Conservation (phyloP, 2,113 vertebrate species). For the Chinchilla lanigera region DNA sequence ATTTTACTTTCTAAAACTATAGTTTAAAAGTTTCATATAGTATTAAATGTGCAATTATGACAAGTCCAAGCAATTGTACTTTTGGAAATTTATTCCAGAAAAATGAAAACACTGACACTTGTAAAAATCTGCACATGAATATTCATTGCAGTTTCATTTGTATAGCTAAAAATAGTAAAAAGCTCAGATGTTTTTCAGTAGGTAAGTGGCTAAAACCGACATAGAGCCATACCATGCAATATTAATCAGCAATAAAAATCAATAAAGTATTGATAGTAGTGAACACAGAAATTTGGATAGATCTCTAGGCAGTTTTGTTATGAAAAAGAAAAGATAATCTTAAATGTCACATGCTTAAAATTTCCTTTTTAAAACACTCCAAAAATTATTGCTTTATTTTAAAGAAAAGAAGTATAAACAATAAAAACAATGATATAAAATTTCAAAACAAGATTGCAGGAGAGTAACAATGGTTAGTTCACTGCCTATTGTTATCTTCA, state of each 20-base stretch:
- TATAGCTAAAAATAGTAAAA: neutral
- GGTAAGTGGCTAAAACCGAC: neutral
- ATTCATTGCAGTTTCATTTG: neutral
- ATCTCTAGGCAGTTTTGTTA: neutral
- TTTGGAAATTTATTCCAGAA: neutral
- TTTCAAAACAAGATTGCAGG: too few species aligned
- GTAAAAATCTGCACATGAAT: neutral
- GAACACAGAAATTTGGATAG: neutral
- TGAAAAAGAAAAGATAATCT: neutral
- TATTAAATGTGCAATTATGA: neutral
- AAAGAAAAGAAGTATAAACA: too few species aligned
- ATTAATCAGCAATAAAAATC: neutral
- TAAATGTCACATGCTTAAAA: neutral
- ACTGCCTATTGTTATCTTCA: too few species aligned
- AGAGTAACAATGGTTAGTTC: too few species aligned
- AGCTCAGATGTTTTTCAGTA: neutral
- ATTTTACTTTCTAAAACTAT: neutral
- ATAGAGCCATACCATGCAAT: neutral
- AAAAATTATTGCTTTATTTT: neutral
- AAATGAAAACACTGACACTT: neutral
- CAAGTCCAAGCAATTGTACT: neutral
- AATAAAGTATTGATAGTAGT: neutral
- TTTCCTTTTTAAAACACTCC: neutral
- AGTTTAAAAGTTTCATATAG: neutral
- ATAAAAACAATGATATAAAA: too few species aligned